These are phyloP conservation scores for Leptinotarsa defecta DNA, from an alignment of 1,140 invertebrate species.

Conservation along the genomic window DNA sequence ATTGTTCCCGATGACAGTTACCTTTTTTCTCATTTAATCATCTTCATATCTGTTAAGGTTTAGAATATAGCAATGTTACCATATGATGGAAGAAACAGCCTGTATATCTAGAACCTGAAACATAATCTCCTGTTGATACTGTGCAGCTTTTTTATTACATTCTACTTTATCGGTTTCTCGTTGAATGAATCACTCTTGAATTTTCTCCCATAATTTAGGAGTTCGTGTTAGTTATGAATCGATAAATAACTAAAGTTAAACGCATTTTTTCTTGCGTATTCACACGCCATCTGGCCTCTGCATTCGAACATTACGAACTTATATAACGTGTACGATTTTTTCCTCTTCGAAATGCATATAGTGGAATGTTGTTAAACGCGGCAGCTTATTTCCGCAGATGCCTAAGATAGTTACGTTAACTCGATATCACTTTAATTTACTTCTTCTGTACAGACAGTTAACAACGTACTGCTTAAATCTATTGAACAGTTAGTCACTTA, in stretches of 20 bases:
- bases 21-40: no score
- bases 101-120: no score
- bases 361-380: constrained; percentile 16
- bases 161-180: no score
- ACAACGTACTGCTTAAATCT: constrained; percentile 11
- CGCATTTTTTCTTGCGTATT: background rate
- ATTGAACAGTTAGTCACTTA: constrained; percentile 8
- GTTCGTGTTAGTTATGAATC: constrained; percentile 8
- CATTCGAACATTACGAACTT: background rate
- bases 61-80: no score
- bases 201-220: background rate
- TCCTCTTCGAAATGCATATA: background rate
- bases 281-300: background rate
- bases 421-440: constrained; percentile 20
- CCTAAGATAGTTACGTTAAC: constrained; percentile 7
- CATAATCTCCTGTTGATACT: no score
- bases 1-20: no score
- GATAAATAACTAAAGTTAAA: background rate
- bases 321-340: constrained; percentile 15
- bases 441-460: constrained; percentile 6
- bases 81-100: no score
- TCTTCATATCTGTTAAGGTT: no score
- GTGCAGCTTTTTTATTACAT: no score
- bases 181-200: no score
- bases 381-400: constrained; percentile 21